Percentiles rank a stretch among this genome's conserved stretches.
phyloP scores from a whole-genome alignment of 2,113 vertebrate species.

The Aspidoscelis tigris region DNA sequence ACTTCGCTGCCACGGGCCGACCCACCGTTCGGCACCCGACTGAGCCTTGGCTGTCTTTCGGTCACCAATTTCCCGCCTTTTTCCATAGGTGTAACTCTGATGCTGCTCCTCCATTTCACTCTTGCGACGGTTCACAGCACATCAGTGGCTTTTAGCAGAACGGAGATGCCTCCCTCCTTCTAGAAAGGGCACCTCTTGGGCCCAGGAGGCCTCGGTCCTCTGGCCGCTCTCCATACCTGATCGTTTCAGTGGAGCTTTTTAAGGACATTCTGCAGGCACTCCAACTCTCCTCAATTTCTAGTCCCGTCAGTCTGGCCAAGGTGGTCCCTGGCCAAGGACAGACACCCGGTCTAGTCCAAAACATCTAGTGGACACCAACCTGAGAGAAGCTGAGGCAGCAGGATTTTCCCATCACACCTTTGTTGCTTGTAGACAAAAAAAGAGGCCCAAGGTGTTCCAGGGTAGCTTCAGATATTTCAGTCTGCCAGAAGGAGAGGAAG shows the following conservation, averaged over 20 bases:
- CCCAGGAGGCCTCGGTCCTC: background rate
- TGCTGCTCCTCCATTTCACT: slow-evolving; percentile 15
- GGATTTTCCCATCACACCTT: background rate
- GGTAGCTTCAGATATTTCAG: background rate
- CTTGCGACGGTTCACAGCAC: background rate
- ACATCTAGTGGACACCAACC: too few relatives aligned
- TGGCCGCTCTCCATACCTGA: background rate
- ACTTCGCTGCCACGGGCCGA: slow-evolving; percentile 41
- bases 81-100: background rate
- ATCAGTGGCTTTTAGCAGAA: background rate
- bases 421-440: background rate
- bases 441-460: fast-evolving
- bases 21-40: slow-evolving; percentile 40
- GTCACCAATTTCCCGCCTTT: slow-evolving; percentile 7
- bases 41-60: slow-evolving; percentile 11
- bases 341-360: too few relatives aligned
- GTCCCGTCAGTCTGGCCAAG: background rate
- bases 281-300: background rate
- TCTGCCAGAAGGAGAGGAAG: background rate
- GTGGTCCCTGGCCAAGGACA: background rate
- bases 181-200: background rate
- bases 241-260: background rate
- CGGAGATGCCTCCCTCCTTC: background rate
- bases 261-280: background rate
- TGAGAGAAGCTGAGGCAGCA: background rate